Conservation (phyloP, 1,140 invertebrate species). For the Arctopsyche grandis region DNA sequence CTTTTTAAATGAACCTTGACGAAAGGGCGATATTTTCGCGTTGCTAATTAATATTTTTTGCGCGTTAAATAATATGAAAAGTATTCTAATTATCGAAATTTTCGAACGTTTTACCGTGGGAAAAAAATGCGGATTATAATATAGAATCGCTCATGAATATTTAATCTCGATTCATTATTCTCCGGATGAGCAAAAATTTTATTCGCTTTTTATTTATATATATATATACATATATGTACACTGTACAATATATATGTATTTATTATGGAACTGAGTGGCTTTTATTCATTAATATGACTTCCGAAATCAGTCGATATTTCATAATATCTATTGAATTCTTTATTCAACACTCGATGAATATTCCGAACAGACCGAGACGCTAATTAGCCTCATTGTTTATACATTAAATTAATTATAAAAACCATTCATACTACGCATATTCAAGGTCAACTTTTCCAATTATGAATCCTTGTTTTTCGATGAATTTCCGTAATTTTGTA, state of each 20-base stretch:
- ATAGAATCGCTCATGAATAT: conserved; percentile 41
- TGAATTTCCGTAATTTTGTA: too few species aligned
- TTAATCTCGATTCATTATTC: conserved; percentile 41
- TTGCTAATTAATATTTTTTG: conserved; percentile 11
- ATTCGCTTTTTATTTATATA: conserved; percentile 18
- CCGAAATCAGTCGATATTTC: conserved; percentile 13
- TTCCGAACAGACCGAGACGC: too few species aligned
- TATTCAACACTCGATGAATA: background rate
- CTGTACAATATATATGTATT: too few species aligned
- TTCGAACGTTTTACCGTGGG: conserved; percentile 9
- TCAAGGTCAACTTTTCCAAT: too few species aligned
- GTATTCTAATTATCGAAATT: conserved; percentile 27
- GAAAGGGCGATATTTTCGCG: background rate
- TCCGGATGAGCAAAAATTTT: conserved; percentile 39
- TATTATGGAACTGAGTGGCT: conserved; percentile 26
- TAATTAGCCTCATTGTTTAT: too few species aligned
- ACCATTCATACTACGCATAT: too few species aligned
- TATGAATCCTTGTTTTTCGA: too few species aligned
- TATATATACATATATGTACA: too few species aligned
- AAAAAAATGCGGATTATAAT: conserved; percentile 36
- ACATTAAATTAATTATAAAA: too few species aligned
- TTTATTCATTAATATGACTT: conserved; percentile 37
- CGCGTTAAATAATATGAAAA: conserved; percentile 20
- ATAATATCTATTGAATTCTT: background rate
- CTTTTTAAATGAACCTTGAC: too few species aligned